Evolutionary conservation across 2,888 invertebrate species (phyloP), one percentile per base, ranked within the genome.

Genomic region (Cremastobaeus sp.): DNA sequence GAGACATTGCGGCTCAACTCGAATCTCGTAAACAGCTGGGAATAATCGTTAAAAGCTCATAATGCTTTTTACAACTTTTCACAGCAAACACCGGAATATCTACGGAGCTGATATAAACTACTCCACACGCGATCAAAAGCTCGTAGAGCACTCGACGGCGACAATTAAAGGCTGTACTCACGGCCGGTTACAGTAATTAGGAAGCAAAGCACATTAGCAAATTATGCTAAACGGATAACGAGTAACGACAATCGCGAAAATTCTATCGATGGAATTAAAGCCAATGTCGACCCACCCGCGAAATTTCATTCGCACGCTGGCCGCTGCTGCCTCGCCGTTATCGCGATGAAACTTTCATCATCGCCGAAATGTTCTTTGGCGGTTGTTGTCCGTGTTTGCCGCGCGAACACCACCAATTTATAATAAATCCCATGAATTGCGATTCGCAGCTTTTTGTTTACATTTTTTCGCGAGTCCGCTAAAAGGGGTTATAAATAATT

Each of bases 41-140:
- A 43, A 57, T 45, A 37, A 50, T 64, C 64, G 65, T 71, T 71
- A 71, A 70, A 70, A 64, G 64, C 57, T 64, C 57, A 32, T 71
- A 64, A 71, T 34, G 25, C 41, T 50, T 65, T 72, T 65, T 65
- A 72, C 47, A 52, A 39, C 52, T 64, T 34, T 17, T 5, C 35
- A 30, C 35, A 25, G 43, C 52, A 64, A 64, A 64, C 57, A 64
- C 60, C 45, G 28, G 37, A 30, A 64, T 64, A 71, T 32, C 18
- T 37, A 15, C 12, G 34, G 43, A 37, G 25, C 8, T 41, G 20
- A 71, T 69, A 39, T 54, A 60, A 69, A 34, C 28, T 17, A 11
- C 15, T 15, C 47, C n/a, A 12, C 21, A 45, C 9, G 17, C 35
- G 68, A 69, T 69, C 59, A 59, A 69, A 60, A 37, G 50, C 50